Percentiles rank a stretch among this genome's conserved stretches.
phyloP scores from a whole-genome alignment of 2,797 vertebrate genomes.

The Argyrosomus regius region DNA sequence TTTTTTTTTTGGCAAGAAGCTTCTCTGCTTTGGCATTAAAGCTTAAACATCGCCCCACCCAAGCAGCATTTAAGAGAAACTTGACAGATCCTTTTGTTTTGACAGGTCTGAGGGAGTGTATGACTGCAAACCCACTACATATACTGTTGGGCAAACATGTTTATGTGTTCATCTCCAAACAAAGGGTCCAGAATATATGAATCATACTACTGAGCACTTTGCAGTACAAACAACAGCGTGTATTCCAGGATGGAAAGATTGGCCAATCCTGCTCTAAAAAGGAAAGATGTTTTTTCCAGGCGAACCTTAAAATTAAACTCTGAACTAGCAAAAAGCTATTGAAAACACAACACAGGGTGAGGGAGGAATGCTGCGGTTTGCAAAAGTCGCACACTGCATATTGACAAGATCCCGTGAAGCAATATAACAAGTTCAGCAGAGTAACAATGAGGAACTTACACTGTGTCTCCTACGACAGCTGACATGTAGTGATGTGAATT shows the following conservation, averaged over 20 bases:
- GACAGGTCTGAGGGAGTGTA: slow-evolving; percentile 40
- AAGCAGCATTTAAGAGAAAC: slow-evolving; percentile 18
- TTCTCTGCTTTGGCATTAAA: slow-evolving; percentile 48
- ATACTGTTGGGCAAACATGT: slow-evolving; percentile 60
- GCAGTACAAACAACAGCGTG: slow-evolving; percentile 55
- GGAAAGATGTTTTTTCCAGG: slow-evolving; percentile 33
- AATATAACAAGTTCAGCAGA: slow-evolving; percentile 36
- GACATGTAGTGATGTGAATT: slow-evolving; percentile 49
- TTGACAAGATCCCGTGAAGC: slow-evolving; percentile 46
- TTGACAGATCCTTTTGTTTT: slow-evolving; percentile 44
- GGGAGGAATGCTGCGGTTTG: slow-evolving; percentile 62
- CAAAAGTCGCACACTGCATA: slow-evolving; percentile 56
- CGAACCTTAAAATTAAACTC: slow-evolving; percentile 65
- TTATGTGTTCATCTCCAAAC: slow-evolving; percentile 62
- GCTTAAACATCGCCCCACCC: slow-evolving; percentile 37
- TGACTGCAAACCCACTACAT: slow-evolving; percentile 36
- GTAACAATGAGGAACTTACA: slow-evolving; percentile 49
- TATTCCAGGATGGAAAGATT: slow-evolving; percentile 56
- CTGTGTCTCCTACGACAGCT: slow-evolving; percentile 44
- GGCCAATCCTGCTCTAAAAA: slow-evolving; percentile 43
- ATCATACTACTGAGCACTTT: slow-evolving; percentile 38
- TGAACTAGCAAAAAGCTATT: slow-evolving; percentile 53
- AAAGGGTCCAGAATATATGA: slow-evolving; percentile 52
- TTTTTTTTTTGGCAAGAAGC: slow-evolving; percentile 31
- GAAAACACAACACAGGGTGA: slow-evolving; percentile 50